Conservation (phyloP, 30 jellyfish, hydroid and myxozoan species). For the Chrysaora quinquecirrha region DNA sequence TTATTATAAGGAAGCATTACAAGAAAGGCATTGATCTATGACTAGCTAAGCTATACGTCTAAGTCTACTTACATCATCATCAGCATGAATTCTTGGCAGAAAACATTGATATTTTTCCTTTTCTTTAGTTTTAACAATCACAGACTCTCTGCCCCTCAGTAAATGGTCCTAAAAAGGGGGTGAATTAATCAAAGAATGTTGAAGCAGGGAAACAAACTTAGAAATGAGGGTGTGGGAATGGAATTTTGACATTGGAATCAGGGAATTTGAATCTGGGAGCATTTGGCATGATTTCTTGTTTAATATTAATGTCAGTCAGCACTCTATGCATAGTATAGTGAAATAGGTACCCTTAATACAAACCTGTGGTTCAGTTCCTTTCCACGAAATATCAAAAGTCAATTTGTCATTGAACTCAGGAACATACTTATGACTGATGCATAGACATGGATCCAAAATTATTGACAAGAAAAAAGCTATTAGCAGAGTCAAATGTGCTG, state of each 20-base stretch:
- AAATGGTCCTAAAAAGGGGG: background rate
- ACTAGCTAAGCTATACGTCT: too few species aligned
- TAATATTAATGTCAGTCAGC: too few species aligned
- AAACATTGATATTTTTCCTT: conserved; percentile 68
- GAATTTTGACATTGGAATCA: too few species aligned
- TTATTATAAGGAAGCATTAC: too few species aligned
- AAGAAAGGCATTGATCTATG: too few species aligned
- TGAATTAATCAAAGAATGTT: too few species aligned
- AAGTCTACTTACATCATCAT: conserved; percentile 42
- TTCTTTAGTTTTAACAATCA: conserved; percentile 40
- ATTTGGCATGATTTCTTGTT: too few species aligned
- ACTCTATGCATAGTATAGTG: too few species aligned
- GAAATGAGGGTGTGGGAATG: too few species aligned
- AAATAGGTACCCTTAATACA: too few species aligned
- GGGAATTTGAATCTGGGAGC: too few species aligned
- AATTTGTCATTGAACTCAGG: conserved; percentile 63
- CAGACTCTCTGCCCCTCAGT: conserved; percentile 4
- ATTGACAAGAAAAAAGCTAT: background rate
- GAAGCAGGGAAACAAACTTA: too few species aligned
- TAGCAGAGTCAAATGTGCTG: background rate
- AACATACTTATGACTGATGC: conserved; percentile 33
- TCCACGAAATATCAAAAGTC: conserved; percentile 65
- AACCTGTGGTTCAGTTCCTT: conserved; percentile 44
- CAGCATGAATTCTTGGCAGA: conserved; percentile 43
- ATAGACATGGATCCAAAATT: background rate